Base-by-base conservation (phyloP, 2,888 invertebrate genomes). In the Diloba caeruleocephala region DNA sequence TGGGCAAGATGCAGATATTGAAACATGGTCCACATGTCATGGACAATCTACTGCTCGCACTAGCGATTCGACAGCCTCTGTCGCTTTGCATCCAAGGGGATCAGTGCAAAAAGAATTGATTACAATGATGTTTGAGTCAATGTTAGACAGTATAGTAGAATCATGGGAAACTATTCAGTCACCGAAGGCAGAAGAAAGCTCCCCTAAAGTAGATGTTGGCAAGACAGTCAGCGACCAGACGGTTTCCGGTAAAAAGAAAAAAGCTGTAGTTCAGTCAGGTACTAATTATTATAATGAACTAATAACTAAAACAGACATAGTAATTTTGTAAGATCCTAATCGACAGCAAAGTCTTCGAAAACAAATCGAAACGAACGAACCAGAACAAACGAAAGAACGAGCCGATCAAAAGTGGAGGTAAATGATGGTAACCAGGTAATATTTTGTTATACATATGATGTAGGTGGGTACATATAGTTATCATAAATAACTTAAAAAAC, bases 61-160 rank as follows among this genome's bases (percentile, higher is more conserved):
- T 9, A 82, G 77, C 50, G 85, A 85, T 0, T 85, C 85, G 0
- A 50, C 50, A 0, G 48, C 50, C 7, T 82, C 80, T 0, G 2
- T 79, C 1, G 5, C 36, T 0, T 17, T 21, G 5, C 74, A 82
- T 9, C 78, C 82, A 0, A 85, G 67, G 25, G 86, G 85, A 3
- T 78, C 87, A 1, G 82, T 88, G 0, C 82, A 81, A 53, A 87
- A 79, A 43, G 90, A 92, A 76, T 61, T 92, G 25, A 79, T 92
- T 5, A 83, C 87, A 9, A 60, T 82, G 65, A 73, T 93, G 52
- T 92, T 90, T 57, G 88, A 91, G 43, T 85, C 90, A 1, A 92
- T 92, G 92, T 66, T 92, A 1, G 79, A 79, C 14, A 71, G 65
- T 57, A 89, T 92, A 23, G 83, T 92, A 8, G 80, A 86, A 14